A percentile compares a stretch with the other conserved stretches of the same genome.
phyloP scores from a whole-genome alignment of 2,888 invertebrate genomes.

The Enchytraeus crypticus region DNA sequence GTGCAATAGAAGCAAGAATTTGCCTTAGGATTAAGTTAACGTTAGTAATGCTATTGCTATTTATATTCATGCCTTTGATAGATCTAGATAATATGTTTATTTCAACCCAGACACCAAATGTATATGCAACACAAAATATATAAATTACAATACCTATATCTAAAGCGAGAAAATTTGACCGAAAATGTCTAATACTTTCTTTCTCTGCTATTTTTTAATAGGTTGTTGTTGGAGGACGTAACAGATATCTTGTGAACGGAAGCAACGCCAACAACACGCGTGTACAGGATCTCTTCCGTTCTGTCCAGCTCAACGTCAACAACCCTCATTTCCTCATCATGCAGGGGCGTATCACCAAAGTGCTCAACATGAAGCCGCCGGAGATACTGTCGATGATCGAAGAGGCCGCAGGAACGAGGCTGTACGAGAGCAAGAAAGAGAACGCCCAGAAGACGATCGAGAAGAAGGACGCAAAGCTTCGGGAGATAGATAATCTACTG shows the following conservation, averaged over 20 bases:
- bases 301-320: conserved; percentile 93
- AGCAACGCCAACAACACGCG: conserved; percentile 78
- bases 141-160: no score
- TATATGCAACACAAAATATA: no score
- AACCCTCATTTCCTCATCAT: conserved; percentile 99
- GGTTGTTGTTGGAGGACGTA: conserved; percentile 65
- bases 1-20: no score
- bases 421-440: conserved; percentile 89
- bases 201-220: no score
- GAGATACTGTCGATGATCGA: conserved; percentile 80
- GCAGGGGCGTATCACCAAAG: conserved; percentile 98
- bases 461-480: conserved; percentile 81
- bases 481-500: conserved; percentile 66
- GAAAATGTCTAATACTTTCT: no score
- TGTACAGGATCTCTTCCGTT: conserved; percentile 88
- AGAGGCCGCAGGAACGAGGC: conserved; percentile 93
- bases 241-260: conserved; percentile 87
- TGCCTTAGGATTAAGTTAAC: no score
- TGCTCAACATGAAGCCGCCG: conserved; percentile 93
- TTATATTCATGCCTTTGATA: no score
- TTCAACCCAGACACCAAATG: no score
- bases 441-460: conserved; percentile 75
- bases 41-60: no score
- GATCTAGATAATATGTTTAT: no score
- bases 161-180: no score